Percentiles rank a stretch among this genome's conserved stretches.
phyloP scores from a whole-genome alignment of 2,797 vertebrate species.

The Enteromius thamalakanensis region DNA sequence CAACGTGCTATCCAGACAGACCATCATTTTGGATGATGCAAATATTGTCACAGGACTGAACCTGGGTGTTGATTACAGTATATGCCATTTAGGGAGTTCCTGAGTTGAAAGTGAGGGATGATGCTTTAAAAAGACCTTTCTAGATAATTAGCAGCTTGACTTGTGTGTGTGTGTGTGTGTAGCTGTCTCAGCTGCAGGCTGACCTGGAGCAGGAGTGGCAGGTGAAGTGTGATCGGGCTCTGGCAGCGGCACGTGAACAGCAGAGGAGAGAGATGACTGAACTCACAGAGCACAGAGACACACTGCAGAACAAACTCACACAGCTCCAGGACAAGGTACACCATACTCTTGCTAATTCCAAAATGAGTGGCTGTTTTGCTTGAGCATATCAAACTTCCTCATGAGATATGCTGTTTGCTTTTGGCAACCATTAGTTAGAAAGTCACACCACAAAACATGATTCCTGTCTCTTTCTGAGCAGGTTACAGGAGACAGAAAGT shows the following conservation, averaged over 20 bases:
- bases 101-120: no score
- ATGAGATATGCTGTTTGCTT: neutral
- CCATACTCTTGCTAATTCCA: neutral
- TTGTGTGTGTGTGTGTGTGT: constrained; percentile 7
- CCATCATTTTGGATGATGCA: no score
- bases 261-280: constrained; percentile 78
- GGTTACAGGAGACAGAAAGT: no score
- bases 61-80: no score
- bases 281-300: constrained; percentile 81
- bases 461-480: neutral
- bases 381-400: neutral
- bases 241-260: constrained; percentile 78
- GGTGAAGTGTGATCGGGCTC: constrained; percentile 75
- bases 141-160: neutral
- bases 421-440: neutral
- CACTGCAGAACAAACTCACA: constrained; percentile 75
- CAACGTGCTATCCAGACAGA: no score
- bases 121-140: no score
- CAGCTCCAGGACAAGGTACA: constrained; percentile 85
- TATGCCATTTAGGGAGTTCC: no score
- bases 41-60: no score
- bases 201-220: constrained; percentile 89
- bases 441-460: neutral
- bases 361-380: neutral
- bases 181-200: constrained; percentile 82